Base-by-base conservation (phyloP, 2,888 invertebrate genomes). In the Leuctra nigra region DNA sequence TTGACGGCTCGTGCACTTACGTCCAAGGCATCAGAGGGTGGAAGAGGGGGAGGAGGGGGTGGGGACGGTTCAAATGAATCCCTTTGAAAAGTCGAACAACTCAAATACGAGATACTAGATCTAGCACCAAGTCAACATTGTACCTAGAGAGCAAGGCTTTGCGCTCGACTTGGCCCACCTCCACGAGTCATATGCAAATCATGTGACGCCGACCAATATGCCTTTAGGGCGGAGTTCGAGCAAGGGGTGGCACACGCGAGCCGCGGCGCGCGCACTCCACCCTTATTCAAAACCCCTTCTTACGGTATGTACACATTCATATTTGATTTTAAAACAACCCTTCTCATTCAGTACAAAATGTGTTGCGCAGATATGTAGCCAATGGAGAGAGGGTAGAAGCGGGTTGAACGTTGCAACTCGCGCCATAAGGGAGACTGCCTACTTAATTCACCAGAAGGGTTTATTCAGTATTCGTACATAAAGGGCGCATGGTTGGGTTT, bases 1-100 rank as follows among this genome's bases (percentile, higher is more conserved):
- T 59, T 59, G 59, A 59, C 56, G 50, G 50, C 35, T 50, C 33
- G 22, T 33, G 50, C 50, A 50, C 50, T 50, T 50, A 48, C 38
- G 38, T n/a, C 48, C 36, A 24, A 33, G 24, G 22, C 18, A 20
- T 14, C 1, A 14, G 23, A 23, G 39, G n/a, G 47, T 16, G 36
- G 23, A 24, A 33, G 20, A 33, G 38, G 29, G 2, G 24, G 54
- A 24, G 38, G 22, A 14, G 13, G 57, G 22, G 54, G 11, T 9
- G 46, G 47, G 46, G 41, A 24, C 13, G 41, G n/a, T 44, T 48
- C 55, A 36, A 55, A 55, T 47, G 46, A 55, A 55, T 48, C 55
- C 48, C 55, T 39, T 38, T 55, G 48, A 55, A 48, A 55, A 55
- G n/a, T 11, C 50, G 13, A 50, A 20, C 11, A 50, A 35, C 35